Evolutionary conservation across 64 coral and sea anemone species (phyloP).

Genomic region (Stylophora pistillata): DNA sequence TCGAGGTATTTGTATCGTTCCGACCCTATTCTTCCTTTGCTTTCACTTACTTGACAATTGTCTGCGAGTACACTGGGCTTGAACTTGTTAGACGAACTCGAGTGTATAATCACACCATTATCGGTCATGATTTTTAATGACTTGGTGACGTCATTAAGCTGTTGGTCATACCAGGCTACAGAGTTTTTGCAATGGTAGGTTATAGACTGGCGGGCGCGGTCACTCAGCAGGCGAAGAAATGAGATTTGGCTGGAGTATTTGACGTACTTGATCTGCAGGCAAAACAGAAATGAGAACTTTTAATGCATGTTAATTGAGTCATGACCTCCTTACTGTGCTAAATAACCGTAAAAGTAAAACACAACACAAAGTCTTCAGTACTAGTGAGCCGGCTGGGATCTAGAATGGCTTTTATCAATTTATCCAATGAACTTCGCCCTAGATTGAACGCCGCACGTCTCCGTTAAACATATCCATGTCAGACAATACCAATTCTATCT

Average conservation of each 20-base stretch:
- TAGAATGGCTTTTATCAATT: too few relatives aligned
- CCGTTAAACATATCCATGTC: background rate
- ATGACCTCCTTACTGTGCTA: too few relatives aligned
- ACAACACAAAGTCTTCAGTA: too few relatives aligned
- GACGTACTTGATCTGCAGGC: constrained; percentile 79
- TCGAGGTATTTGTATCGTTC: background rate
- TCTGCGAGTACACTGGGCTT: constrained; percentile 79
- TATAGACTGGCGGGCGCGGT: constrained; percentile 88
- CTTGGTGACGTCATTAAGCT: constrained; percentile 54
- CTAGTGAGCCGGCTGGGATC: too few relatives aligned
- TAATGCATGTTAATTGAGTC: too few relatives aligned
- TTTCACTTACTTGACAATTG: constrained; percentile 77
- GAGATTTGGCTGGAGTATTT: constrained; percentile 68
- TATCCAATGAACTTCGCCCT: too few relatives aligned
- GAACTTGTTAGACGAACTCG: constrained; percentile 93
- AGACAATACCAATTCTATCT: background rate
- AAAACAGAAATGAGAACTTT: background rate
- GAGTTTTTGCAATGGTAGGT: constrained; percentile 97
- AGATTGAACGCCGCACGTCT: too few relatives aligned
- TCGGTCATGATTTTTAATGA: constrained; percentile 89
- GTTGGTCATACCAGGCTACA: constrained; percentile 81
- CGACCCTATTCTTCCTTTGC: background rate
- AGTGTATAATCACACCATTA: constrained; percentile 83
- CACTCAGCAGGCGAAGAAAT: constrained; percentile 88
- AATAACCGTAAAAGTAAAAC: too few relatives aligned